Evolutionary conservation across 2,797 vertebrate species (phyloP).

Genomic region (Halcyon leucocephala): DNA sequence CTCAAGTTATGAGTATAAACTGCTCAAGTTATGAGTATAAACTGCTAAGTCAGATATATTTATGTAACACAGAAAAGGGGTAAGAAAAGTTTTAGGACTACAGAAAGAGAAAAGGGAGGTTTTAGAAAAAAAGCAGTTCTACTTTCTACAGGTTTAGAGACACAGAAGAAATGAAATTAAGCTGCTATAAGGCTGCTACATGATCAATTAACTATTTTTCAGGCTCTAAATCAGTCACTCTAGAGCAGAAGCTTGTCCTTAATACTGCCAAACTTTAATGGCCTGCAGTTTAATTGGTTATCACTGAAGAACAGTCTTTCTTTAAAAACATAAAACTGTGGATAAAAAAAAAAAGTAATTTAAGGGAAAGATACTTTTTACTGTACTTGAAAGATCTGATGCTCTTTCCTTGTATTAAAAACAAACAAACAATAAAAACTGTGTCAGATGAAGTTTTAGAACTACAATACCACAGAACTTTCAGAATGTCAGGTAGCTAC

Average conservation of each 20-base stretch:
- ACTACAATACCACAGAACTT: not conserved
- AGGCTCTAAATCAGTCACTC: not conserved
- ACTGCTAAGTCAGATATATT: not conserved
- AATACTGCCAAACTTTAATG: not conserved
- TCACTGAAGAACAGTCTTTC: not conserved
- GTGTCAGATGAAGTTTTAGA: not conserved
- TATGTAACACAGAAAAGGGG: not conserved
- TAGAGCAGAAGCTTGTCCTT: not conserved
- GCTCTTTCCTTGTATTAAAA: not conserved
- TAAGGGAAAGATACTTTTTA: not conserved
- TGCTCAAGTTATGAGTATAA: not conserved
- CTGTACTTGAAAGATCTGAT: not conserved
- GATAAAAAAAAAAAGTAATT: not conserved
- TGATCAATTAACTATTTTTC: not conserved
- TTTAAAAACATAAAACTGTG: not conserved
- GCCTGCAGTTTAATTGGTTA: not conserved
- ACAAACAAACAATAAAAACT: not conserved
- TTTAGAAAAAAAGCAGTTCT: not conserved
- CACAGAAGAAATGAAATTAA: not conserved
- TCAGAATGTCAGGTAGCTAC: not conserved
- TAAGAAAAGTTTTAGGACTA: not conserved
- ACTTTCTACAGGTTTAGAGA: not conserved
- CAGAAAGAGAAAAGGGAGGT: not conserved
- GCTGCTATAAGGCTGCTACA: not conserved
- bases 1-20: accelerated